phyloP scores from a whole-genome alignment of 64 coral and sea anemone species.

The Montipora sp. region DNA sequence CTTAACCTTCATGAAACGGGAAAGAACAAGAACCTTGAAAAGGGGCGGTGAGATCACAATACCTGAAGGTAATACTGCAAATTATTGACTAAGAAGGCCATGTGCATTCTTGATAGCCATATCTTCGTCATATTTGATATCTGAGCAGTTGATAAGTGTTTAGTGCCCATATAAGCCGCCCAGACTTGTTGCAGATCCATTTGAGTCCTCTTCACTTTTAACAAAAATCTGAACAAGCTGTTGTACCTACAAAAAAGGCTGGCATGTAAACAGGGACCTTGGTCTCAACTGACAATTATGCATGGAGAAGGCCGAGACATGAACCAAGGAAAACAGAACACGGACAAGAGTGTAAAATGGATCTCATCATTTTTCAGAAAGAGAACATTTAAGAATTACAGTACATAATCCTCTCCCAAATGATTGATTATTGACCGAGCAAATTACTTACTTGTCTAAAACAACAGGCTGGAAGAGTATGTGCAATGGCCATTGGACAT shows the following conservation, averaged over 20 bases:
- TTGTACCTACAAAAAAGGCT: slow-evolving; percentile 76
- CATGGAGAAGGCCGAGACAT: no score
- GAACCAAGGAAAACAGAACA: no score
- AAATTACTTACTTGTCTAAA: slow-evolving; percentile 79
- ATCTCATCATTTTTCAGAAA: no score
- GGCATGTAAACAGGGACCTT: no score
- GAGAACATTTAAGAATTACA: background rate
- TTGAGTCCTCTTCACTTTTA: slow-evolving; percentile 96
- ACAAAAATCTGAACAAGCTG: slow-evolving; percentile 85
- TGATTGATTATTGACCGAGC: background rate
- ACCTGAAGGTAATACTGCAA: slow-evolving; percentile 99
- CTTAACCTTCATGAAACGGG: no score
- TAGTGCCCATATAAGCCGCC: slow-evolving; percentile 82
- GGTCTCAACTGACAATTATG: no score
- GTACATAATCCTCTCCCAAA: background rate
- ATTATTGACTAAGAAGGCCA: slow-evolving; percentile 97
- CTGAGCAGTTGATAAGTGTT: slow-evolving; percentile 46
- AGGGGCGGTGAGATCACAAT: background rate
- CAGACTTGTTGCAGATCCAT: slow-evolving; percentile 92
- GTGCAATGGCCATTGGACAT: slow-evolving; percentile 96
- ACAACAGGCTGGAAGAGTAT: slow-evolving; percentile 83
- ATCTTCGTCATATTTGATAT: slow-evolving; percentile 68
- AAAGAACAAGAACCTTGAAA: no score
- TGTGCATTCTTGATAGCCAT: slow-evolving; percentile 97
- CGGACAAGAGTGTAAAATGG: no score